A percentile compares a stretch with the other conserved stretches of the same genome.
phyloP scores from a whole-genome alignment of 2,797 vertebrate species.

The Melanotaenia trifasciata region DNA sequence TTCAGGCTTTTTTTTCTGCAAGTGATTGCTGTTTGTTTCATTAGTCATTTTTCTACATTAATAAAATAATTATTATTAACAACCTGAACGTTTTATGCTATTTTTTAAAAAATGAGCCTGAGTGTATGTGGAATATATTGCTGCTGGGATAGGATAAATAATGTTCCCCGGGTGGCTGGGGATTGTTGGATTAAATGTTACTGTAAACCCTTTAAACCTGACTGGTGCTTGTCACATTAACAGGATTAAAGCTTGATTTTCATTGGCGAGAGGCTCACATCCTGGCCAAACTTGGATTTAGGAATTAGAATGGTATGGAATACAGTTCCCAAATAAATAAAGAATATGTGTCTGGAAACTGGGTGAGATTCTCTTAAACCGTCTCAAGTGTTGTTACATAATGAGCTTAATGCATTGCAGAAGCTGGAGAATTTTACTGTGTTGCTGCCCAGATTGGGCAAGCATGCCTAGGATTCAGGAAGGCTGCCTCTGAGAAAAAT shows the following conservation, averaged over 20 bases:
- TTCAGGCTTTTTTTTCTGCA: background rate
- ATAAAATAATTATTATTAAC: background rate
- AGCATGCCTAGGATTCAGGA: conserved; percentile 63
- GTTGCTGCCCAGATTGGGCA: conserved; percentile 60
- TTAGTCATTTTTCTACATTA: background rate
- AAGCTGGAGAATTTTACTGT: conserved; percentile 60
- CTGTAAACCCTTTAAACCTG: background rate
- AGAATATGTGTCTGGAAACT: conserved; percentile 44
- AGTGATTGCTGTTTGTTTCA: background rate
- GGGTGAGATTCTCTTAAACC: conserved; percentile 39
- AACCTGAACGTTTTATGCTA: background rate
- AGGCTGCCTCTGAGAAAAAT: conserved; percentile 38
- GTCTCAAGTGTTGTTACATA: conserved; percentile 63
- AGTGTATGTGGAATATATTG: background rate
- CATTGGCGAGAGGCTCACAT: background rate
- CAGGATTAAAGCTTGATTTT: background rate
- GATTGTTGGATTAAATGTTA: background rate
- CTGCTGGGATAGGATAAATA: background rate
- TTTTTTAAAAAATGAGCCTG: background rate
- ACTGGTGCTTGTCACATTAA: background rate
- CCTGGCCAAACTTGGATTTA: conserved; percentile 30
- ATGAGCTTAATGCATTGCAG: conserved; percentile 60
- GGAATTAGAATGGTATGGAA: conserved; percentile 28
- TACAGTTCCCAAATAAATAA: conserved; percentile 28
- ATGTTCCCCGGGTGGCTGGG: background rate